Evolutionary conservation across 53 echinoderm and acorn worm species (phyloP).

Genomic region (Zoroaster sp.): DNA sequence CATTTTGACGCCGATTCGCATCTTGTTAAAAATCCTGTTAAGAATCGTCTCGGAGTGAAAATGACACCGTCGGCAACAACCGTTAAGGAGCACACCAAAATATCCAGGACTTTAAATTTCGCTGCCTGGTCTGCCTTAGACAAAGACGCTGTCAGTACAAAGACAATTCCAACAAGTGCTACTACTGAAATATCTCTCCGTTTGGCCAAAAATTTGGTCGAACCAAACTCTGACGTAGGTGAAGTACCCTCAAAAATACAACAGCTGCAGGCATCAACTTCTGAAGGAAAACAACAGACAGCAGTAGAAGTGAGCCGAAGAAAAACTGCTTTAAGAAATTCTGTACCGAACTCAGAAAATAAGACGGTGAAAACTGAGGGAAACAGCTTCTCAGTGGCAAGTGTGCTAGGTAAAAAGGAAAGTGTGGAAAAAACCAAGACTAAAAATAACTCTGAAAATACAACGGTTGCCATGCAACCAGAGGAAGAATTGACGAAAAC

Average conservation of each 20-base stretch:
- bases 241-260: neutral
- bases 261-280: neutral
- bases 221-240: neutral
- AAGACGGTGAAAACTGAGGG: neutral
- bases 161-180: neutral
- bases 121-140: neutral
- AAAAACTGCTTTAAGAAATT: neutral
- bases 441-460: neutral
- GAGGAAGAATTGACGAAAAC: neutral
- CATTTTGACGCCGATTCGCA: conserved; percentile 6
- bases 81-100: conserved; percentile 20
- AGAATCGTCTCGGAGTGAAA: conserved; percentile 68
- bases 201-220: neutral
- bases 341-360: neutral
- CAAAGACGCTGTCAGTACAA: neutral
- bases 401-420: neutral
- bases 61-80: conserved; percentile 80
- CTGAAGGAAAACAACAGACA: neutral
- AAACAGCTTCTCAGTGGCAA: neutral
- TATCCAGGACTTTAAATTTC: neutral
- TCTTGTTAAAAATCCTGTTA: conserved; percentile 23
- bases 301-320: neutral
- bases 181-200: conserved; percentile 12
- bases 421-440: neutral
- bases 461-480: neutral